Evolutionary conservation across 2,113 vertebrate genomes (phyloP).

Genomic region (Urocitellus parryii): DNA sequence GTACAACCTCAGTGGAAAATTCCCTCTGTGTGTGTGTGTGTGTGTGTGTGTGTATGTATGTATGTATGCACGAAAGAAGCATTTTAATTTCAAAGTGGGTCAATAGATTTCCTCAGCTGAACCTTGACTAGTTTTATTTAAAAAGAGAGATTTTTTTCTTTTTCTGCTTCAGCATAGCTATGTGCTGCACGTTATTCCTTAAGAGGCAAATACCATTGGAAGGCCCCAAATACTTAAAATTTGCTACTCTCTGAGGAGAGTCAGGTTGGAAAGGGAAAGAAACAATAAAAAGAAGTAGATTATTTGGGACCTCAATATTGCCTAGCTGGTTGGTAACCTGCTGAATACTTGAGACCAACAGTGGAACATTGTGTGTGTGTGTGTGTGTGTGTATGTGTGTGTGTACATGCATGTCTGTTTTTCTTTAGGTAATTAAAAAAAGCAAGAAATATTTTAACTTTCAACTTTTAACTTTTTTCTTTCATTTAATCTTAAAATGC

Average conservation of each 20-base stretch:
- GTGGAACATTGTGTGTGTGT: neutral
- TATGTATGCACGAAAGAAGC: neutral
- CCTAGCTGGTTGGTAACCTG: neutral
- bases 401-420: neutral
- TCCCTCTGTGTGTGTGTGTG: neutral
- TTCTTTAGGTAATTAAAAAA: slow-evolving; percentile 2
- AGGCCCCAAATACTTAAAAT: neutral
- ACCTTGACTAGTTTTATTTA: neutral
- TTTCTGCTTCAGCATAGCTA: neutral
- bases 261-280: slow-evolving; percentile 20
- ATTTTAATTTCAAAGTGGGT: slow-evolving; percentile 66
- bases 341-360: neutral
- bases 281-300: neutral
- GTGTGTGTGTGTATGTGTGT: too few relatives aligned
- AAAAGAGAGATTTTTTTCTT: neutral
- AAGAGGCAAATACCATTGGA: neutral
- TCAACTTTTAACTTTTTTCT: neutral
- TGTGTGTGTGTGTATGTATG: too few relatives aligned
- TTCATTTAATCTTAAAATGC: neutral
- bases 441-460: slow-evolving; percentile 1
- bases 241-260: neutral
- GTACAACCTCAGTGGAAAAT: slow-evolving; percentile 57
- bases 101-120: slow-evolving; percentile 64
- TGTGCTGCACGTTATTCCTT: neutral
- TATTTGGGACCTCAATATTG: neutral